Conservation (phyloP, 2,113 vertebrate genomes). For the Hipposideros armiger region DNA sequence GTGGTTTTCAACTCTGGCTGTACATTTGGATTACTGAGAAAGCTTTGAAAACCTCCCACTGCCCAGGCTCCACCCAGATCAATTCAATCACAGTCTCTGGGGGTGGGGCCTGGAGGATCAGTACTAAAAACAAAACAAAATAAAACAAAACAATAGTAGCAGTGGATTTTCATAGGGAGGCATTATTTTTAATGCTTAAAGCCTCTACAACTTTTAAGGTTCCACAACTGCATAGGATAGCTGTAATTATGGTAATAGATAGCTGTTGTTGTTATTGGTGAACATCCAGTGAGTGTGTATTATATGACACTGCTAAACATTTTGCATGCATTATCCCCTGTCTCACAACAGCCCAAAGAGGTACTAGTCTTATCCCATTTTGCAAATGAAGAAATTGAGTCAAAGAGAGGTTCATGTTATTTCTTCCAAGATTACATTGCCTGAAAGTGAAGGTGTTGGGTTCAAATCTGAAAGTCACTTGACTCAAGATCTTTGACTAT, state of each 20-base stretch:
- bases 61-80: neutral
- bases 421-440: neutral
- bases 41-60: neutral
- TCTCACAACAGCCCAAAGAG: neutral
- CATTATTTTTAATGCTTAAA: conserved; percentile 24
- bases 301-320: neutral
- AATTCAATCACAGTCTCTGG: neutral
- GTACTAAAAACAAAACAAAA: neutral
- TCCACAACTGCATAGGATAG: neutral
- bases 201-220: neutral
- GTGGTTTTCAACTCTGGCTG: neutral
- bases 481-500: neutral
- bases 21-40: neutral
- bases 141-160: neutral
- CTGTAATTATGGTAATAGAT: neutral
- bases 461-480: conserved; percentile 9
- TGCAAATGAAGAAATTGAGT: conserved; percentile 27
- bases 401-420: neutral
- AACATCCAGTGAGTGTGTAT: neutral
- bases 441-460: neutral
- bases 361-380: neutral
- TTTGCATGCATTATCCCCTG: neutral
- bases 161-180: neutral
- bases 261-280: neutral
- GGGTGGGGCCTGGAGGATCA: neutral